Evolutionary conservation across 23 tunicate species (phyloP).

Genomic region (Trididemnum clinides): DNA sequence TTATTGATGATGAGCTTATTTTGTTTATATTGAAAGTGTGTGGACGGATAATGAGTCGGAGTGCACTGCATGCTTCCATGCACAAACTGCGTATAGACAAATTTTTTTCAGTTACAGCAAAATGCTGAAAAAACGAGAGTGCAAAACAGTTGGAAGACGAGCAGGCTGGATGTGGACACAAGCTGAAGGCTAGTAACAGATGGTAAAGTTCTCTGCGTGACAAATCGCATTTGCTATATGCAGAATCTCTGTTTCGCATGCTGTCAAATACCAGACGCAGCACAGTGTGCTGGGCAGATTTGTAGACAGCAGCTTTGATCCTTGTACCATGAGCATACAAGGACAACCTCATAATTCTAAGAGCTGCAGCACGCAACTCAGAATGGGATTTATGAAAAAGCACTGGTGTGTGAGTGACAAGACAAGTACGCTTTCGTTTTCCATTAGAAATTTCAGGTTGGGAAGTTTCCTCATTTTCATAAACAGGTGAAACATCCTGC

Average conservation of each 20-base stretch:
- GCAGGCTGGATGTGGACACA: slow-evolving; percentile 23
- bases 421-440: no score
- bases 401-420: no score
- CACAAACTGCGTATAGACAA: slow-evolving; percentile 32
- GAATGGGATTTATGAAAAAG: no score
- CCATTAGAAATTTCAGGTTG: no score
- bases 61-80: slow-evolving; percentile 40
- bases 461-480: no score
- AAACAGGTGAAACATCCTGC: no score
- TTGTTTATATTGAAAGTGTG: no score
- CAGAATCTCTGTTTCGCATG: not conserved
- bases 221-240: slow-evolving; percentile 2
- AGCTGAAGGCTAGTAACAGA: slow-evolving; percentile 50
- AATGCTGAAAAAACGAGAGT: slow-evolving; percentile 11
- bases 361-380: no score
- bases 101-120: slow-evolving; percentile 7
- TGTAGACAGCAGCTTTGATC: slow-evolving; percentile 24
- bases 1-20: no score
- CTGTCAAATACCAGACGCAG: not conserved
- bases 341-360: not conserved
- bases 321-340: slow-evolving; percentile 32
- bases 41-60: slow-evolving; percentile 34
- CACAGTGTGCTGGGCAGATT: slow-evolving; percentile 32
- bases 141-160: slow-evolving; percentile 56
- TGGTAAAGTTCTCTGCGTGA: slow-evolving; percentile 56